Evolutionary conservation across 2,113 vertebrate species (phyloP).

Genomic region (Osmerus mordax): DNA sequence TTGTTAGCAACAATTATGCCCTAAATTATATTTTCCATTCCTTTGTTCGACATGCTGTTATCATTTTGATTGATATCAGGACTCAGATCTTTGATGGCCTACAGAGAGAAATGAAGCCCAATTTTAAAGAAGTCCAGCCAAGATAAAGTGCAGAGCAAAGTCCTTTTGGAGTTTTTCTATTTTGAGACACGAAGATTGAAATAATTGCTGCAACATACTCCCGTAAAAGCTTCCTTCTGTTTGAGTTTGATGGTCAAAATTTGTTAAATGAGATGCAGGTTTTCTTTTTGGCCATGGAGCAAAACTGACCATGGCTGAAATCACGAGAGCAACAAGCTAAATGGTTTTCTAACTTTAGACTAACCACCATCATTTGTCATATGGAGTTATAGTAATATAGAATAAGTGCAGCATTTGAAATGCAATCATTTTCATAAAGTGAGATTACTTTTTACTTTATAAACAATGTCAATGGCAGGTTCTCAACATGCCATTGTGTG

Average conservation of each 20-base stretch:
- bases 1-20: constrained; percentile 40
- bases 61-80: constrained; percentile 61
- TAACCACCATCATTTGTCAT: constrained; percentile 27
- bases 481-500: too few species aligned
- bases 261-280: constrained; percentile 48
- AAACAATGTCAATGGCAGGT: background rate
- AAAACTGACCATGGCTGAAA: constrained; percentile 34
- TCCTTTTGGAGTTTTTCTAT: constrained; percentile 44
- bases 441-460: constrained; percentile 2
- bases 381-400: background rate
- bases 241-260: constrained; percentile 48
- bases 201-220: constrained; percentile 64
- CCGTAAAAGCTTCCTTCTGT: constrained; percentile 66
- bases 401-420: background rate
- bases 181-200: constrained; percentile 57
- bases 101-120: constrained; percentile 60
- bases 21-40: constrained; percentile 63
- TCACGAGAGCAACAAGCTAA: constrained; percentile 17
- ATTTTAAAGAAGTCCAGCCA: constrained; percentile 50
- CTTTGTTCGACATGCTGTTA: constrained; percentile 55
- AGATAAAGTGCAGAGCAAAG: constrained; percentile 54
- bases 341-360: constrained; percentile 26
- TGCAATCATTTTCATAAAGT: background rate
- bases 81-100: constrained; percentile 47
- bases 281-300: constrained; percentile 13